phyloP scores from a whole-genome alignment of 2,888 invertebrate genomes.

The Cybosia mesomella region DNA sequence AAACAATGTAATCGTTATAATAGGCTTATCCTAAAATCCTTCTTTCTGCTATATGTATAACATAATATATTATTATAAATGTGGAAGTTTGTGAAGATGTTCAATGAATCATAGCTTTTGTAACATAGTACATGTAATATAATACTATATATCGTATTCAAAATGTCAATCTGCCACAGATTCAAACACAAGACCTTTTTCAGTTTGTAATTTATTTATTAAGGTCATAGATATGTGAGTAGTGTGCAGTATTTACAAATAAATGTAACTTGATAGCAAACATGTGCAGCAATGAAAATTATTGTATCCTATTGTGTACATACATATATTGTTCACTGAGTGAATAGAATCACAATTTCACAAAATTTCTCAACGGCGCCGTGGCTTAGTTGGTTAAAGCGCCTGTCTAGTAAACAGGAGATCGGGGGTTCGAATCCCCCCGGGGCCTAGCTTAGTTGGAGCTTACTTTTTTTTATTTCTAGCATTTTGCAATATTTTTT shows the following conservation, averaged over 20 bases:
- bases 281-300: not conserved
- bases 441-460: slow-evolving; percentile 74
- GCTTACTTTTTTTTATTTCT: slow-evolving; percentile 19
- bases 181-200: too few species aligned
- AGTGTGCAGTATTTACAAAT: not conserved
- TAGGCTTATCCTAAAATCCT: too few species aligned
- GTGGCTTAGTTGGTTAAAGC: slow-evolving; percentile 88
- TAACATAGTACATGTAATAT: too few species aligned
- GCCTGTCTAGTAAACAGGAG: slow-evolving; percentile 87
- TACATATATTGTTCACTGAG: slow-evolving; percentile 8
- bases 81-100: too few species aligned
- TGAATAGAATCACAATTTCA: slow-evolving; percentile 59
- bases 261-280: not conserved
- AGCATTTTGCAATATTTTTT: slow-evolving; percentile 27
- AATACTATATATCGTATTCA: too few species aligned
- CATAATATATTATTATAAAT: too few species aligned
- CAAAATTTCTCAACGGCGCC: slow-evolving; percentile 65
- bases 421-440: slow-evolving; percentile 87
- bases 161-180: too few species aligned
- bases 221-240: not conserved
- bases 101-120: too few species aligned
- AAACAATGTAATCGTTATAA: too few species aligned
- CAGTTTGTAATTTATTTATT: too few species aligned
- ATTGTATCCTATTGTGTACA: not conserved
- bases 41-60: too few species aligned